Percentiles rank a stretch among this genome's conserved stretches.
Conservation (phyloP, 2,113 vertebrate genomes). For the Panthera uncia region DNA sequence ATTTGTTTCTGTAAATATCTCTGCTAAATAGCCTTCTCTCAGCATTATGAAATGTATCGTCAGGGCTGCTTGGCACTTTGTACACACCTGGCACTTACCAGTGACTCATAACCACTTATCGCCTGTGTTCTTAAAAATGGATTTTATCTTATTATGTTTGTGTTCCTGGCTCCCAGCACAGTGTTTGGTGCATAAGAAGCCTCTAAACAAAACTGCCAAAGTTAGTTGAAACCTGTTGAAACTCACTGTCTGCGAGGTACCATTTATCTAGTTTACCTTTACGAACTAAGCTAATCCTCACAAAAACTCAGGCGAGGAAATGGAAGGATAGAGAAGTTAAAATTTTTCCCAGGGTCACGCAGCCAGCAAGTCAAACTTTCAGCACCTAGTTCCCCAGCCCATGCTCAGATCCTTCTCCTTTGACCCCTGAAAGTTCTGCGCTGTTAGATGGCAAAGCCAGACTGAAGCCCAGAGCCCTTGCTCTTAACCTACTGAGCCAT, state of each 20-base stretch:
- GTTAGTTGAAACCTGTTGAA: neutral
- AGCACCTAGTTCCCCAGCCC: neutral
- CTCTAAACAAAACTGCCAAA: neutral
- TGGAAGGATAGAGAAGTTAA: neutral
- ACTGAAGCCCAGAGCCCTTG: neutral
- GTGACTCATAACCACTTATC: neutral
- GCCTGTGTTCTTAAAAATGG: neutral
- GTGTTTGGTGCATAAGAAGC: neutral
- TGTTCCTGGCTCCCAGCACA: neutral
- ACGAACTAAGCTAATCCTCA: neutral
- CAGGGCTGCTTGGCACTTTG: neutral
- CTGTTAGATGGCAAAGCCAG: neutral
- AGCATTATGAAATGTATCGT: neutral
- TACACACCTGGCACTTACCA: neutral
- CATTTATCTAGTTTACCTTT: neutral
- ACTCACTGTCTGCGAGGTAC: neutral
- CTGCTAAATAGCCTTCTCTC: neutral
- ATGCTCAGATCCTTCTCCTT: neutral
- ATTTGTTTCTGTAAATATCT: neutral
- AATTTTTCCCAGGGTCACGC: neutral
- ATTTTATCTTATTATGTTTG: neutral
- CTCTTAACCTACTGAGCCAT: neutral
- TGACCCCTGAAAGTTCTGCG: fast-evolving
- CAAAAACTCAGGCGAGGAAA: neutral
- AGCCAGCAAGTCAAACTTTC: neutral